Evolutionary conservation across 2,888 invertebrate genomes (phyloP).

Genomic region (Fragum fragum): DNA sequence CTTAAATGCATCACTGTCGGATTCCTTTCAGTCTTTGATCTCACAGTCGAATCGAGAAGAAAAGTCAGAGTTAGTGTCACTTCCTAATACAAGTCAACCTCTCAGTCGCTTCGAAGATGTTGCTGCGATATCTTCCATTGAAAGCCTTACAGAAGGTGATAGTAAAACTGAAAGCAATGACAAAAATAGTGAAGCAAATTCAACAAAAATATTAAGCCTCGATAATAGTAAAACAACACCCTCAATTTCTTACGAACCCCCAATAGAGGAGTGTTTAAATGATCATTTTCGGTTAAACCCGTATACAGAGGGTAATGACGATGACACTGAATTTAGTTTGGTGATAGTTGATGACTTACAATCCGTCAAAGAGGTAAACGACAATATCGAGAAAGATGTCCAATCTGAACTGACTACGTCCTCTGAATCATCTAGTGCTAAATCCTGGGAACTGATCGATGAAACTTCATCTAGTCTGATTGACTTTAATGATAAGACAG

Average conservation of each 20-base stretch:
- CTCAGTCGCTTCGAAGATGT: background rate
- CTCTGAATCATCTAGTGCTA: conserved; percentile 12
- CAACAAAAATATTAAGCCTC: background rate
- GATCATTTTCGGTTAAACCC: no score
- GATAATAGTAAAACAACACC: background rate
- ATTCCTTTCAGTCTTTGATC: conserved; percentile 15
- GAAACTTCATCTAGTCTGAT: background rate
- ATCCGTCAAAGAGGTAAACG: no score
- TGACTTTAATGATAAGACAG: background rate
- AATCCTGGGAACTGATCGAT: background rate
- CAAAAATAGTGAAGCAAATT: background rate
- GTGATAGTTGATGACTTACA: no score
- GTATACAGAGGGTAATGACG: no score
- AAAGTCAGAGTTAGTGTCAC: background rate
- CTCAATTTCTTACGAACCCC: background rate
- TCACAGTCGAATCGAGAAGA: background rate
- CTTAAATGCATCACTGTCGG: background rate
- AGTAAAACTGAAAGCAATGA: background rate
- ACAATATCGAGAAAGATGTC: background rate
- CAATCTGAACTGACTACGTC: background rate
- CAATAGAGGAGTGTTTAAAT: background rate
- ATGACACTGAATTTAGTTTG: no score
- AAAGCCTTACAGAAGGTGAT: background rate
- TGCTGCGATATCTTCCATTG: background rate
- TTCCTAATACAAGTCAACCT: background rate